These are phyloP conservation scores for Acronicta alni DNA, from an alignment of 2,888 invertebrate genomes.

Conservation along the genomic window DNA sequence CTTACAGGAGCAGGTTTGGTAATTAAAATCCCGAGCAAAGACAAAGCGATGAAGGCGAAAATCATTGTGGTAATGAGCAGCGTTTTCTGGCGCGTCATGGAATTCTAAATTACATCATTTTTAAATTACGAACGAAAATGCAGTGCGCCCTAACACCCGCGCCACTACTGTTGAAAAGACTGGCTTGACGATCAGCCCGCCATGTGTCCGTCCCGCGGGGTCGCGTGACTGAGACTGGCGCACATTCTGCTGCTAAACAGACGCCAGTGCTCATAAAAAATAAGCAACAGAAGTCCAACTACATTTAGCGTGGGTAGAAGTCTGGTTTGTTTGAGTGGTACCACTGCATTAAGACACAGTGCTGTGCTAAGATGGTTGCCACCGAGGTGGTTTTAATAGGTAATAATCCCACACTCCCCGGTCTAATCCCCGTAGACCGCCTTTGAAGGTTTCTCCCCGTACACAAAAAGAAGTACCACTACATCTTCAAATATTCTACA, in stretches of 20 bases:
- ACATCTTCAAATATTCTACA: too few species aligned
- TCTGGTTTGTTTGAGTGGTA: too few species aligned
- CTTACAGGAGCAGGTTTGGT: slow-evolving; percentile 63
- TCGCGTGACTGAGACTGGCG: slow-evolving; percentile 52
- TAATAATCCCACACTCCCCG: too few species aligned
- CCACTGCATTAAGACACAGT: too few species aligned
- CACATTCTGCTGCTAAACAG: slow-evolving; percentile 22
- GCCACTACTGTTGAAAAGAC: slow-evolving; percentile 33
- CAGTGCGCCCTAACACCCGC: slow-evolving; percentile 59
- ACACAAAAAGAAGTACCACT: too few species aligned
- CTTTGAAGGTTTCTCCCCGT: too few species aligned
- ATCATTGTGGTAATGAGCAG: slow-evolving; percentile 71
- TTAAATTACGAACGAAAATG: slow-evolving; percentile 43
- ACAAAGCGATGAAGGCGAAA: slow-evolving; percentile 70
- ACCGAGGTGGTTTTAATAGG: too few species aligned
- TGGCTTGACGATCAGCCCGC: slow-evolving; percentile 30
- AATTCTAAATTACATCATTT: slow-evolving; percentile 59
- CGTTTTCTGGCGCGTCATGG: slow-evolving; percentile 66
- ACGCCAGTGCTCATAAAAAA: slow-evolving; percentile 7
- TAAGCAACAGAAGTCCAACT: slow-evolving; percentile 17
- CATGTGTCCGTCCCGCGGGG: slow-evolving; percentile 42
- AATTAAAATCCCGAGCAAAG: slow-evolving; percentile 68
- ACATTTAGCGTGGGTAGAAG: too few species aligned
- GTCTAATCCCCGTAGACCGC: too few species aligned
- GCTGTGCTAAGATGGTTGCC: too few species aligned